Evolutionary conservation across 2,888 invertebrate species (phyloP), one percentile per base, ranked within the genome.

Genomic region (Caenorhabditis sp.): DNA sequence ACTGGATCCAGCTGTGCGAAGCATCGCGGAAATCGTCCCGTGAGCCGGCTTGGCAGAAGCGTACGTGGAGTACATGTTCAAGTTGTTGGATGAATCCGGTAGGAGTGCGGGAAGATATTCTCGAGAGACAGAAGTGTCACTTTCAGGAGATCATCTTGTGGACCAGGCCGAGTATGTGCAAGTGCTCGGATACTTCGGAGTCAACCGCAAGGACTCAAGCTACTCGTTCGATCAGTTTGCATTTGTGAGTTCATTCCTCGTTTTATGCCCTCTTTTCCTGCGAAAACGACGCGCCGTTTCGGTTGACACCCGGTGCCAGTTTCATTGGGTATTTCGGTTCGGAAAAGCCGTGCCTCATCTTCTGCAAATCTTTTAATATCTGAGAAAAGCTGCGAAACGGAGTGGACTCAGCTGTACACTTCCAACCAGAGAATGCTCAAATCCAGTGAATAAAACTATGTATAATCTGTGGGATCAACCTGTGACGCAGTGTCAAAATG

Each of bases 1-100:
- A 80, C 55, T 80, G 80, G 80, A 59, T 79, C 32, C 30, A 59
- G 26, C 63, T 80, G 39, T 80, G 80, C 59, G 62, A 61, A 15
- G 35, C 65, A 27, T 76, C 78, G n/a, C 22, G 55, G n/a, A 66
- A 62, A 26, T 59, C 62, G 27, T 43, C 24, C 20, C 62, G 59
- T 35, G 72, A 63, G 43, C 78, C 78, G 17, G 78, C 56, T 4
- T 81, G 81, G 81, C 79, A 78, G 63, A 74, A 75, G 72, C 70
- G 17, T 81, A 81, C 65, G 63, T 79, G 15, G 79, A 81, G 39
- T 81, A 81, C 56, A 79, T 81, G 73, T 81, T 79, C 58, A 71
- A 74, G 41, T 71, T 81, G 17, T 15, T 81, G 1, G 81, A 81
- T 39, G 81, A 79, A 24, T 79, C 79, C 13, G 81, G 81, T 81